Evolutionary conservation across 2,113 vertebrate genomes (phyloP).

Genomic region (Phaetusa simplex): DNA sequence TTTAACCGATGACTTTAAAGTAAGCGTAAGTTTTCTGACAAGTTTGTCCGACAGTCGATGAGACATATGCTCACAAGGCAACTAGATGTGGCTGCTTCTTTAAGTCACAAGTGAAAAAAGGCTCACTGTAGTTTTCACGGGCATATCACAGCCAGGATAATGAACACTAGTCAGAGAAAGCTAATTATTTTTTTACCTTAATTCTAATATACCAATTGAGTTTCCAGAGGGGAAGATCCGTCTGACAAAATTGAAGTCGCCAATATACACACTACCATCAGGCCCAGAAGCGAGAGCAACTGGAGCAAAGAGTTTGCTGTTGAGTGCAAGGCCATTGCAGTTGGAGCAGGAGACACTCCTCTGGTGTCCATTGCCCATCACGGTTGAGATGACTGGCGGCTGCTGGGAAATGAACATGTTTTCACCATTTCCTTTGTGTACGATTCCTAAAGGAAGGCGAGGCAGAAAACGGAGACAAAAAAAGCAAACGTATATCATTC

Average conservation of each 20-base stretch:
- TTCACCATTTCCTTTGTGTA: conserved; percentile 98
- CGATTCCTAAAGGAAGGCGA: conserved; percentile 79
- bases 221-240: conserved; percentile 91
- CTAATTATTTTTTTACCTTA: conserved; percentile 80
- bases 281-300: conserved; percentile 91
- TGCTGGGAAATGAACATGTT: conserved; percentile 97
- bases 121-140: not conserved
- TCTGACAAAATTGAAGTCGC: conserved; percentile 96
- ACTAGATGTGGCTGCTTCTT: not conserved
- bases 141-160: not conserved
- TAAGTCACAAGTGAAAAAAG: not conserved
- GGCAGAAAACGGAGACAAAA: not conserved
- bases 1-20: not conserved
- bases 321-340: conserved; percentile 87
- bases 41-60: not conserved
- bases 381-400: conserved; percentile 88
- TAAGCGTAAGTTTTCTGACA: not conserved
- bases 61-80: not conserved
- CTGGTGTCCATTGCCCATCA: conserved; percentile 96
- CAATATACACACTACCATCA: conserved; percentile 92
- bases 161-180: not conserved
- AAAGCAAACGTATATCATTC: not conserved
- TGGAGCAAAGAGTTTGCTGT: conserved; percentile 94
- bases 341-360: conserved; percentile 86
- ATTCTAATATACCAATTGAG: conserved; percentile 88